Evolutionary conservation across 2,797 vertebrate genomes (phyloP), one percentile per base, ranked within the genome.

Genomic region (Schizopygopsis malacanthus): DNA sequence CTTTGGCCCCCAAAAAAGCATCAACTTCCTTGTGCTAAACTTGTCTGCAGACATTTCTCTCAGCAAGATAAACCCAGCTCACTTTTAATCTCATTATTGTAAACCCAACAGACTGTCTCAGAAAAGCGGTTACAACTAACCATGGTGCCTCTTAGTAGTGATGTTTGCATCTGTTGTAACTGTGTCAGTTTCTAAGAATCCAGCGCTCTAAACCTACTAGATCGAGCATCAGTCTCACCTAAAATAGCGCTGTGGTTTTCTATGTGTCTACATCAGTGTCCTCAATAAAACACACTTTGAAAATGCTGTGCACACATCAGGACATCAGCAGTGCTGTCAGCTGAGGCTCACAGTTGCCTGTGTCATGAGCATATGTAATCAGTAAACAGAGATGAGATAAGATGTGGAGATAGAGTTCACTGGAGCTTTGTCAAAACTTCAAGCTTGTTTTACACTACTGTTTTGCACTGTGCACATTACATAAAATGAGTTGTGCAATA

Each of bases 211-310:
- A 9, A 70, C 37, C 47, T 84, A 43, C 33, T 33, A 59, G 83
- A 84, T 33, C 15, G n/a, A 79, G 50, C 54, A 54, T 47, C 65
- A 4, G 47, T 61, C 56, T 45, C 59, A 80, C 41, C 61, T 76
- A 65, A 85, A 82, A 81, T 54, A 82, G 75, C 25, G 9, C 33
- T 67, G 89, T 3, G 85, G 87, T 88, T 89, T 69, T 61, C 12
- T 90, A 52, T 79, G 54, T 78, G 71, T 85, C 85, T 82, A 43
- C 83, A 69, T 73, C 16, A 45, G 12, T 85, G 83, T 85, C 76
- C 81, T 87, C 79, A 25, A 87, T 87, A 90, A 65, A 63, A 76
- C 37, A 59, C 25, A 89, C 61, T 71, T 61, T 85, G 52, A 81
- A 12, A 56, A 56, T 18, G 20, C 28, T 67, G 28, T 50, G 69